Evolutionary conservation across 2,797 vertebrate genomes (phyloP), one percentile per base, ranked within the genome.

Genomic region (Falco rusticolus): DNA sequence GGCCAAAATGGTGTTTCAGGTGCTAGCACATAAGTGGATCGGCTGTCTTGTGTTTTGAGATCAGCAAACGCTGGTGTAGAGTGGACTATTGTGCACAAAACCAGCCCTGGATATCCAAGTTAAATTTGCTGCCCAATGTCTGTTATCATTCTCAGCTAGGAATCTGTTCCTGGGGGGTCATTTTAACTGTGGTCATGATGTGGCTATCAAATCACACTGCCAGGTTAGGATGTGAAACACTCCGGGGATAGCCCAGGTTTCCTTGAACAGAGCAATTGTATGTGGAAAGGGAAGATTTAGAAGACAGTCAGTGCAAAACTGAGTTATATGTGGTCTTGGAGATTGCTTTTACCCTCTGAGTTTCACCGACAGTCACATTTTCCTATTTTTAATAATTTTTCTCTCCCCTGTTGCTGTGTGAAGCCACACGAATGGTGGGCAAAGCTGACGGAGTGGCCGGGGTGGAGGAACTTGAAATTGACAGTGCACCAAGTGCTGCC

Each of bases 361-460:
- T 88, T 85, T 87, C 25, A 72, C 45, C 61, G 47, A 84, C 59
- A 92, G 93, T 96, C 92, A 96, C 48, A 86, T 86, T 97, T 97
- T 97, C 94, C 97, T 94, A 29, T 93, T 93, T 95, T 93, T 81
- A 78, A 78, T 85, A 48, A 14, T 77, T 87, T 92, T 87, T 70
- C 41, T 81, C 39, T 93, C 68, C 61, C 54, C 25, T 53, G 20
- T 64, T 91, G 50, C 54, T 79, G 47, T 91, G 87, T 76, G 79
- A 96, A 94, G 72, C 92, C 93, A 78, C 93, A 79, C 0, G 0
- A 95, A 86, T 26, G 81, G 84, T 91, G 92, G 90, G 89, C 82
- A 95, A 95, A 93, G 57, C 47, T 4, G 20, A 79, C 0, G 0
- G 54, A 88, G 72, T 1, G 6, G 59, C 45, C 8, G 11, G 45